Conservation (phyloP, 1,140 invertebrate species). For the Reticulitermes speratus region DNA sequence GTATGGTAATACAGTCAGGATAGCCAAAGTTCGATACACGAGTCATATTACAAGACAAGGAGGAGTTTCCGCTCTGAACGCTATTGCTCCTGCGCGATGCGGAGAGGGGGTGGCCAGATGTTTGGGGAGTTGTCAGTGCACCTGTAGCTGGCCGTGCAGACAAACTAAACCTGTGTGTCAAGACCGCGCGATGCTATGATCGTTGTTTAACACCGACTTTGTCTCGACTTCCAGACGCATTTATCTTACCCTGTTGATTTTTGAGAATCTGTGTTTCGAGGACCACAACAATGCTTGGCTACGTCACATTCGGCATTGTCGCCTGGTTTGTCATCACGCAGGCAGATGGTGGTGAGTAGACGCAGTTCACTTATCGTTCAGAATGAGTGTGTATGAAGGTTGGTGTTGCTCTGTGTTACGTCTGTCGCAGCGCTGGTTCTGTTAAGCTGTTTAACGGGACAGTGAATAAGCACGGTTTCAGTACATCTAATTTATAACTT, state of each 20-base stretch:
- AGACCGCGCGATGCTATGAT: background rate
- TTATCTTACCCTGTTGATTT: background rate
- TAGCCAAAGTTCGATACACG: background rate
- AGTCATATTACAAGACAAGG: background rate
- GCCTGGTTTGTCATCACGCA: background rate
- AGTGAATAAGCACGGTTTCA: too few species aligned
- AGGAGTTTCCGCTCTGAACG: background rate
- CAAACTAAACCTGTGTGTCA: background rate
- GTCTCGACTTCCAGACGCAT: background rate
- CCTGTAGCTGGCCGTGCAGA: background rate
- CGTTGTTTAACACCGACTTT: background rate
- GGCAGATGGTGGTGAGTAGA: background rate
- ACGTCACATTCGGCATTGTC: background rate
- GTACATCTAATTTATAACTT: too few species aligned
- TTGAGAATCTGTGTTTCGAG: background rate
- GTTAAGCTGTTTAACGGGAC: too few species aligned
- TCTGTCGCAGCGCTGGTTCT: too few species aligned
- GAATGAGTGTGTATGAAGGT: too few species aligned
- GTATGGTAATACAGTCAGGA: background rate
- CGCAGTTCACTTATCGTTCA: background rate
- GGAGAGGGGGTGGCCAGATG: background rate
- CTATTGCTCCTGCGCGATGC: background rate
- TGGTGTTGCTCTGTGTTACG: too few species aligned
- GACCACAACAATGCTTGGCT: background rate
- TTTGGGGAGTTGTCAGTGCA: conserved; percentile 13